Percentiles rank a stretch among this genome's conserved stretches.
Evolutionary conservation across 2,113 vertebrate species (phyloP).

Genomic region (Rallus limicola): DNA sequence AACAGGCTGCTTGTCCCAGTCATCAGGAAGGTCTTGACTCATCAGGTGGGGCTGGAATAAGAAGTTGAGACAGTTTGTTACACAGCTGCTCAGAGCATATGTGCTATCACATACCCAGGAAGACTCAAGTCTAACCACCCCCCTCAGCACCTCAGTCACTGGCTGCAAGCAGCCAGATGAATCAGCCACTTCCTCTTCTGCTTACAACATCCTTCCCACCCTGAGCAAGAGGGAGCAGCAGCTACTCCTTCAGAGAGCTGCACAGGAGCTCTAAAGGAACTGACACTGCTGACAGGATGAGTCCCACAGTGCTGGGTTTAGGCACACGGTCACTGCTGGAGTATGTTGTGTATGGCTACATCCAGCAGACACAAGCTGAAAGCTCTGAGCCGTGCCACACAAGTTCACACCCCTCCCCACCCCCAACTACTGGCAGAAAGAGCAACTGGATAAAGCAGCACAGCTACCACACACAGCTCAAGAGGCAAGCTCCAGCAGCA

Average conservation of each 20-base stretch:
- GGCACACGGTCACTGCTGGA: background rate
- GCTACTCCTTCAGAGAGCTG: background rate
- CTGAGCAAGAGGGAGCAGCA: background rate
- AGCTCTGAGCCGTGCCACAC: background rate
- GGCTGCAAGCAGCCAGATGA: background rate
- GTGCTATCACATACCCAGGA: background rate
- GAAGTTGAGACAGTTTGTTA: background rate
- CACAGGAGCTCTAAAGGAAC: background rate
- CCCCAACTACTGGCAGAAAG: background rate
- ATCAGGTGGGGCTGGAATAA: conserved; percentile 90
- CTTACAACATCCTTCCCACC: background rate
- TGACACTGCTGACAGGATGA: background rate
- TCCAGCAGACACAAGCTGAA: background rate
- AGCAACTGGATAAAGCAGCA: background rate
- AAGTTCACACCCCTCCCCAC: background rate
- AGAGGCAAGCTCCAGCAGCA: background rate
- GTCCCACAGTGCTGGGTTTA: background rate
- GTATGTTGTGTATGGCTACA: background rate
- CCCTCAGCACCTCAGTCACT: background rate
- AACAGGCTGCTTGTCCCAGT: conserved; percentile 94
- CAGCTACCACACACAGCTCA: too few relatives aligned
- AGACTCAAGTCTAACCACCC: background rate
- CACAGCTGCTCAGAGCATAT: background rate
- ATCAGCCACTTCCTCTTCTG: background rate
- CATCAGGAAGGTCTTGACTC: conserved; percentile 95